Conservation (phyloP, 2,113 vertebrate genomes). For the Xenotilapia longispinis region DNA sequence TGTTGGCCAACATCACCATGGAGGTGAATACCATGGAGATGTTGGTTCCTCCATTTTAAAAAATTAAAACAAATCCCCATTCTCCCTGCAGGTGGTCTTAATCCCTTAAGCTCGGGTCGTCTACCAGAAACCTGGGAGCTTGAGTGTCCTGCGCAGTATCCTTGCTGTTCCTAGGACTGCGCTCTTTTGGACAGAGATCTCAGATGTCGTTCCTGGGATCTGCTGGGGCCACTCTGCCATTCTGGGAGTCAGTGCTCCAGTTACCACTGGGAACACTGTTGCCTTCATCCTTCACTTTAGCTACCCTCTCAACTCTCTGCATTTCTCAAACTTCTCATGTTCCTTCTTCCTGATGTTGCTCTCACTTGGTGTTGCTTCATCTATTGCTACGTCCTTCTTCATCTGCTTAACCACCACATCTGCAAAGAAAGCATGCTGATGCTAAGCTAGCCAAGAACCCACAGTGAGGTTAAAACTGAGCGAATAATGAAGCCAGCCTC, state of each 20-base stretch:
- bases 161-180: not conserved
- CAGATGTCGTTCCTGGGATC: not conserved
- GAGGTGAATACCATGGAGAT: not conserved
- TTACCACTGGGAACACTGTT: not conserved
- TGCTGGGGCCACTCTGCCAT: not conserved
- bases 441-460: not conserved
- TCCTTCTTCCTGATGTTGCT: not conserved
- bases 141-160: not conserved
- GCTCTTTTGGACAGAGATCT: not conserved
- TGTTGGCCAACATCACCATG: not conserved
- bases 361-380: not conserved
- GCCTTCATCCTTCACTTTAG: not conserved
- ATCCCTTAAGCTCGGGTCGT: rapidly evolving
- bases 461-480: not conserved
- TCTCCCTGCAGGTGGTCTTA: not conserved
- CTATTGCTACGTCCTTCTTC: not conserved
- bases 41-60: not conserved
- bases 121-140: not conserved
- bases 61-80: not conserved
- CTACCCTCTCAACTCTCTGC: not conserved
- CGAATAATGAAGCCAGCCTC: not conserved
- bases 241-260: not conserved
- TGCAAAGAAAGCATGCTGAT: not conserved
- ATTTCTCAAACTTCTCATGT: not conserved
- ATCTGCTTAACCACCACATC: not conserved